Percentiles rank a stretch among this genome's conserved stretches.
These are phyloP conservation scores for Lasioglossum zephyrum DNA, from an alignment of 2,888 invertebrate genomes.

Conservation along the genomic window DNA sequence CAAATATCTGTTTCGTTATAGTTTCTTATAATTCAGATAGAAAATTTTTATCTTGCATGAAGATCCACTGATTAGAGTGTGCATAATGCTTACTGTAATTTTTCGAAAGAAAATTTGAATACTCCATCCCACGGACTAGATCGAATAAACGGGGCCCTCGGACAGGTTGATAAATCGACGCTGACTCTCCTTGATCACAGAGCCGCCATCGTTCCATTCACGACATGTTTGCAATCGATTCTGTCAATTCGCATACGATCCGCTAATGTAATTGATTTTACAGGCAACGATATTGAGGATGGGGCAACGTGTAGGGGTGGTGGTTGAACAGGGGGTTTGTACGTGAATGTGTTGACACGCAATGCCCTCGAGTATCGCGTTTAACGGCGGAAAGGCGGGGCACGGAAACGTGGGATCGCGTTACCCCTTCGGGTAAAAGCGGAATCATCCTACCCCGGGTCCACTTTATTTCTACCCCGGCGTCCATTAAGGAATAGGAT, in stretches of 20 bases:
- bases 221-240: slow-evolving; percentile 41
- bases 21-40: no score
- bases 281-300: slow-evolving; percentile 36
- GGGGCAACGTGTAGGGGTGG: not conserved
- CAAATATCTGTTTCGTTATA: no score
- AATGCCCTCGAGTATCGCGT: slow-evolving; percentile 48
- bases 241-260: slow-evolving; percentile 45
- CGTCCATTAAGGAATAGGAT: slow-evolving; percentile 49
- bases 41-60: no score
- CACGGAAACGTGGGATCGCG: slow-evolving; percentile 29
- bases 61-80: no score
- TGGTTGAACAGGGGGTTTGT: not conserved
- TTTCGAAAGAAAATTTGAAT: not conserved
- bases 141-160: not conserved
- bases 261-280: slow-evolving; percentile 60
- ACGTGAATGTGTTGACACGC: slow-evolving; percentile 51
- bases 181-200: not conserved
- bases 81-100: no score
- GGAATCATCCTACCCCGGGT: slow-evolving; percentile 18
- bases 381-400: slow-evolving; percentile 25
- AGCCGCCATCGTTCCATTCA: slow-evolving; percentile 7
- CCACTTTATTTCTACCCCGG: slow-evolving; percentile 20
- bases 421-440: slow-evolving; percentile 8
- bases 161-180: slow-evolving; percentile 9
- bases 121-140: not conserved